phyloP scores from a whole-genome alignment of 1,140 invertebrate species.

The Leptestheria dahalacensis region DNA sequence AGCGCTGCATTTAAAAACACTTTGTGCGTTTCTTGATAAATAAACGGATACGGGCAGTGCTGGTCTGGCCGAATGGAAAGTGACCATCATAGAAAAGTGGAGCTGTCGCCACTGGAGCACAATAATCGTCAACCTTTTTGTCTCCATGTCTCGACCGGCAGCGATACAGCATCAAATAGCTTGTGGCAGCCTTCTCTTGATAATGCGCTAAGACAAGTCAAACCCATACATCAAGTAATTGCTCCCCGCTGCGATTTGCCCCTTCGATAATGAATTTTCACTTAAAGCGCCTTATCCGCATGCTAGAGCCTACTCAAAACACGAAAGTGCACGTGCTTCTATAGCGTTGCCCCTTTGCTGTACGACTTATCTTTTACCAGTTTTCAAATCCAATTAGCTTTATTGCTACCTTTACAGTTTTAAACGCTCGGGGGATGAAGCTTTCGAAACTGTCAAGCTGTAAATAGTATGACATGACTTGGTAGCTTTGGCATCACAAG shows the following conservation, averaged over 20 bases:
- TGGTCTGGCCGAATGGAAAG: neutral
- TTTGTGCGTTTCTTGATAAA: neutral
- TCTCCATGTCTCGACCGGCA: neutral
- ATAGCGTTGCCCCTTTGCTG: no score
- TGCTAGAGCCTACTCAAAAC: neutral
- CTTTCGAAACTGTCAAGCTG: no score
- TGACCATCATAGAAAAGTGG: neutral
- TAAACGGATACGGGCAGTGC: neutral
- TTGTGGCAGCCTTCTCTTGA: neutral
- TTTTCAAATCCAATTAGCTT: no score
- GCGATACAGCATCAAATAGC: neutral
- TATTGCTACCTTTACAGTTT: no score
- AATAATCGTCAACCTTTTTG: neutral
- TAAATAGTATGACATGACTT: no score
- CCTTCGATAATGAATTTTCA: neutral
- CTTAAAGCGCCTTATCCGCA: neutral
- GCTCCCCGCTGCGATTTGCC: neutral
- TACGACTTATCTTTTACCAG: no score
- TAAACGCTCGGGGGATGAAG: no score
- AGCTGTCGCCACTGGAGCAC: neutral
- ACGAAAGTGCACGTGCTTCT: neutral
- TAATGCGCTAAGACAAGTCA: neutral
- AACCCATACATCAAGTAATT: neutral
- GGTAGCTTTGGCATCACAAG: no score
- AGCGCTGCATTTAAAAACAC: neutral